Evolutionary conservation across 1,140 invertebrate genomes (phyloP), one percentile per base, ranked within the genome.

Genomic region (Zaprionus capensis): DNA sequence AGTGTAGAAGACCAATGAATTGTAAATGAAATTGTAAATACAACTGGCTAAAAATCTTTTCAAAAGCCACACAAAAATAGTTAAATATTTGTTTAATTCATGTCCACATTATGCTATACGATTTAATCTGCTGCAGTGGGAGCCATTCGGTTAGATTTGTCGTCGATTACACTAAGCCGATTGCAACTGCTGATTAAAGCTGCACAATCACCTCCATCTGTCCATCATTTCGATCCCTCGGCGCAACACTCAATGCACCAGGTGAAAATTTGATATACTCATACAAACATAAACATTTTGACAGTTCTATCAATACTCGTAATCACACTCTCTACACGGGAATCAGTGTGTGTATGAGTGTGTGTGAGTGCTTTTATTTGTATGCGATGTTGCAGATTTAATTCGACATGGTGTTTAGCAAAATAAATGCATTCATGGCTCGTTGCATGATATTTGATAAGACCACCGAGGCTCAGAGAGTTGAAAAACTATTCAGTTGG

Each of bases 291-390:
- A 17, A 46, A 46, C 41, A 75, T 65, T 65, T 72, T 57, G 70
- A 74, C 80, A 83, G 44, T 71, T 84, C 75, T 67, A 81, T 86
- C 82, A 84, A 59, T 36, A 24, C 26, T 57, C 46, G 61, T 72
- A 53, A 56, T 55, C 38, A 61, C 31, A 14, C 44, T n/a, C 26
- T 28, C n/a, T 15, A 14, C 15, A 5, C 46, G 12, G 15, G 15
- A n/a, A n/a, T 46, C n/a, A 2, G 20, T 22, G 5, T 2, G 46
- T 12, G 46, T 17, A 7, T 44, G 41, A 17, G 41, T 17, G 41
- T 17, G 41, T 44, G 15, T 17, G 41, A 2, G 41, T 44, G 5
- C n/a, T 15, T n/a, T n/a, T 44, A 15, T 44, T 44, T 46, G 15
- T n/a, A 2, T 41, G 38, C 38, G 6, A 11, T 83, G 68, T 64